Base-by-base conservation (phyloP, 2,113 vertebrate genomes). In the Helogale parvula region DNA sequence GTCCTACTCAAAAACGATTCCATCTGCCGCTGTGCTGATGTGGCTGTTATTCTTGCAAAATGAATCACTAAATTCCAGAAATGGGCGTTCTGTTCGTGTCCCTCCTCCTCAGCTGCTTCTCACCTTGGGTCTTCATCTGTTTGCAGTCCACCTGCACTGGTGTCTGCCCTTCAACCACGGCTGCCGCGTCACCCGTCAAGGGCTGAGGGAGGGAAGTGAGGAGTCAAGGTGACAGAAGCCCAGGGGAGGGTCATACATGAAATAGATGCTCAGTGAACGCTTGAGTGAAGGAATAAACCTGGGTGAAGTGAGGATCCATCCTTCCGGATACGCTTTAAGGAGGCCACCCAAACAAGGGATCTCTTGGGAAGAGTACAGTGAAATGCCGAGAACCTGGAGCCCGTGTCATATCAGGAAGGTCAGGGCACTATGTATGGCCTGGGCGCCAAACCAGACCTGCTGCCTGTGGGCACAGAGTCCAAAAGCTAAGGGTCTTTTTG, bases 321-420 rank as follows among this genome's bases (percentile, higher is more conserved):
- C 74, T 74, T 4, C 19, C 1, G 0, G 7, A n/a, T 1, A 1
- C 4, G 69, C 79, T 80, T 16, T 33, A 60, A n/a, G 54, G 60
- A n/a, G 69, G n/a, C 15, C 3, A 29, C 1, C 65, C 23, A 7
- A 74, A 77, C 31, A 6, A 38, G 4, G 47, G 33, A 38, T n/a
- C 21, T 3, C 1, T 2, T 2, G 2, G 1, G 29, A 85, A 74
- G n/a, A 38, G 3, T 1, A 4, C 47, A 7, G 25, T 0, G 1
- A 81, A n/a, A 47, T 9, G 19, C 13, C 3, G 54, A 60, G 88
- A 29, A 16, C 17, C 83, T 13, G 13, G 47, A 38, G 63, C 6
- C 4, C 5, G 31, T 0, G 35, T 6, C 10, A 0, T 0, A 2
- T 3, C 66, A 52, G 76, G 12, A n/a, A 69, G 25, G 38, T 76